Evolutionary conservation across 2,888 invertebrate species (phyloP).

Genomic region (Protula sp.): DNA sequence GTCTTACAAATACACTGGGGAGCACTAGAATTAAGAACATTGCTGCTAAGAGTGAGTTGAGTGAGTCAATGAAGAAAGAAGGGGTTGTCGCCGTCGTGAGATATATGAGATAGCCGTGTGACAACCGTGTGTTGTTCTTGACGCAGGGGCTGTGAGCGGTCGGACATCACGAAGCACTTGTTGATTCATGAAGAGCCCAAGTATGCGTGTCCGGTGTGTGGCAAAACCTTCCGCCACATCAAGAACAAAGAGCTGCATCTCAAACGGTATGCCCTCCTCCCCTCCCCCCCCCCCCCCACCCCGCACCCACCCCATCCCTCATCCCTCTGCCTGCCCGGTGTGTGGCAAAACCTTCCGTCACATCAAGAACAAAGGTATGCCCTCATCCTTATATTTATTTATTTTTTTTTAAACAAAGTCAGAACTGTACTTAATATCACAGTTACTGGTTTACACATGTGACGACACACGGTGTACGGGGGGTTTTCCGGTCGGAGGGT

Average conservation of each 20-base stretch:
- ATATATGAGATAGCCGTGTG: too few species aligned
- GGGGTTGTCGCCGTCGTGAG: too few species aligned
- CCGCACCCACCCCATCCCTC: too few species aligned
- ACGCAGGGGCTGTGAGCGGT: slow-evolving; percentile 53
- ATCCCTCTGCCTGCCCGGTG: slow-evolving; percentile 41
- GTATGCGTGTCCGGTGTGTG: slow-evolving; percentile 52
- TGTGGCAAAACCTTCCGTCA: slow-evolving; percentile 54
- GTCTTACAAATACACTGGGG: too few species aligned
- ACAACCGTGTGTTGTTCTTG: neutral
- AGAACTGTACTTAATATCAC: too few species aligned
- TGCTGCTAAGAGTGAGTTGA: slow-evolving; percentile 50
- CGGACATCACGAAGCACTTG: slow-evolving; percentile 53
- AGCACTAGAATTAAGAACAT: slow-evolving; percentile 52
- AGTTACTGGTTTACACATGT: too few species aligned
- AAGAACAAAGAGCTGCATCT: slow-evolving; percentile 55
- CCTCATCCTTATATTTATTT: too few species aligned
- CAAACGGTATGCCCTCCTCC: slow-evolving; percentile 45
- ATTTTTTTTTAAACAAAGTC: too few species aligned
- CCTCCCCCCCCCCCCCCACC: too few species aligned
- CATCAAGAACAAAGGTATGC: slow-evolving; percentile 52
- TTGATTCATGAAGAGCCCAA: slow-evolving; percentile 54
- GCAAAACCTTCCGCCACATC: slow-evolving; percentile 52
- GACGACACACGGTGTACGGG: too few species aligned
- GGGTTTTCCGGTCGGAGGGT: too few species aligned
- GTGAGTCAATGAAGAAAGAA: neutral